Evolutionary conservation across 2,888 invertebrate species (phyloP).

Genomic region (Phengaris arion): DNA sequence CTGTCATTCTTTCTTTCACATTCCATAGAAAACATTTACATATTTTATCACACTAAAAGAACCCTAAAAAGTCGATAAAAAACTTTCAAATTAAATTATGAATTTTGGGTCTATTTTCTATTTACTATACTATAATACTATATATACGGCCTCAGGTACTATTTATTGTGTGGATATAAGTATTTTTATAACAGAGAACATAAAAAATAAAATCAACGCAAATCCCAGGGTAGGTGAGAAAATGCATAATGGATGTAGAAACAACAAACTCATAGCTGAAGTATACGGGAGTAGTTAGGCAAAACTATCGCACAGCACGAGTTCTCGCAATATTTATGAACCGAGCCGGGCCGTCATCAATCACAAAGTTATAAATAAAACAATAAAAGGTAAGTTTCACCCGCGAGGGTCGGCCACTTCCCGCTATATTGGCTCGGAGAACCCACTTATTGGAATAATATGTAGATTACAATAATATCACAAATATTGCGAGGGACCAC

Average conservation of each 20-base stretch:
- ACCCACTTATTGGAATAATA: slow-evolving; percentile 79
- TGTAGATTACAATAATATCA: slow-evolving; percentile 76
- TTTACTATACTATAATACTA: too few species aligned
- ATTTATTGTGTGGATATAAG: too few species aligned
- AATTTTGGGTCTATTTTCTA: too few species aligned
- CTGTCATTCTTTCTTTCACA: too few species aligned
- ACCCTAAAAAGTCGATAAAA: too few species aligned
- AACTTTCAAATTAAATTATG: too few species aligned
- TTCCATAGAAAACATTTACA: too few species aligned
- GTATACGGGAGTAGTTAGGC: slow-evolving; percentile 37
- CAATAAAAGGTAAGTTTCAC: slow-evolving; percentile 79
- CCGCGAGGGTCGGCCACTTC: slow-evolving; percentile 64
- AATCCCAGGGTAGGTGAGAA: slow-evolving; percentile 5
- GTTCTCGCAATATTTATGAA: slow-evolving; percentile 76
- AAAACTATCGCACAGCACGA: slow-evolving; percentile 67
- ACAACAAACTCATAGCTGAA: slow-evolving; percentile 8
- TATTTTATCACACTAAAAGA: too few species aligned
- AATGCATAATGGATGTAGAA: slow-evolving; percentile 12
- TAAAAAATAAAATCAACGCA: not conserved
- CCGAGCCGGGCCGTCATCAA: slow-evolving; percentile 72
- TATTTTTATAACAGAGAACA: too few species aligned
- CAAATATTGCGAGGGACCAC: slow-evolving; percentile 61
- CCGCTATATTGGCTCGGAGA: slow-evolving; percentile 70
- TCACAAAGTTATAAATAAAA: slow-evolving; percentile 80
- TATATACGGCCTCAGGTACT: too few species aligned